Evolutionary conservation across 2,888 invertebrate species (phyloP).

Genomic region (Drosophila barbarae): DNA sequence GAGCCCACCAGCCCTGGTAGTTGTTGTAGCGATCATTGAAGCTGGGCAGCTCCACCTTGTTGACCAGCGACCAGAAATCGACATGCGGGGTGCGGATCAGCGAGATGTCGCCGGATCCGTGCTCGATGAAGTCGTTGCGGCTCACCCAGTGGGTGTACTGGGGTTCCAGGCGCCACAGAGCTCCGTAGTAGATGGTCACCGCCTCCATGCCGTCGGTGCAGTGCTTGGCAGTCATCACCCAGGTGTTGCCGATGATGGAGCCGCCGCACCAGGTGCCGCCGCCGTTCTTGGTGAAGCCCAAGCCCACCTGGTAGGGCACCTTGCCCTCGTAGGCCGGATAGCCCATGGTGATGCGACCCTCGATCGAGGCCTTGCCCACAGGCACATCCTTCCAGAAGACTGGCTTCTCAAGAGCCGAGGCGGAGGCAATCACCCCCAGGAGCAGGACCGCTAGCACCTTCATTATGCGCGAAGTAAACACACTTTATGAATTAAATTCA

Average conservation of each 20-base stretch:
- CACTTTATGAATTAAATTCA: constrained; percentile 1
- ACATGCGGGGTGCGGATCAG: constrained; percentile 62
- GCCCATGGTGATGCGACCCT: constrained; percentile 70
- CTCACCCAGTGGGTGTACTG: constrained; percentile 57
- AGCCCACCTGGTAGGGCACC: constrained; percentile 68
- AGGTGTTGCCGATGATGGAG: constrained; percentile 63
- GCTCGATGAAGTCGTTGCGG: constrained; percentile 51
- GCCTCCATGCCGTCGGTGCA: constrained; percentile 57
- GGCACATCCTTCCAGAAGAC: constrained; percentile 51
- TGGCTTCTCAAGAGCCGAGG: constrained; percentile 27
- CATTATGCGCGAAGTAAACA: constrained; percentile 12
- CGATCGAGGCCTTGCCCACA: constrained; percentile 28
- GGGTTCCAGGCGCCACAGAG: constrained; percentile 61
- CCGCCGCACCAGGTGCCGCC: constrained; percentile 67
- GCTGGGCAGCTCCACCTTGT: constrained; percentile 53
- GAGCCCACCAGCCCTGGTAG: constrained; percentile 50
- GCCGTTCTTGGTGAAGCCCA: constrained; percentile 50
- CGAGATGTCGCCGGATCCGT: constrained; percentile 57
- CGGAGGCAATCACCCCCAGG: constrained; percentile 29
- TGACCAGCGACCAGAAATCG: constrained; percentile 51
- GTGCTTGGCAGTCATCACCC: constrained; percentile 73
- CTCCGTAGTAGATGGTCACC: constrained; percentile 59
- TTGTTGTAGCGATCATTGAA: constrained; percentile 48
- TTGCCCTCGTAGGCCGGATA: constrained; percentile 57
- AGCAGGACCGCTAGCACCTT: constrained; percentile 24